Base-by-base conservation (phyloP, 2,797 vertebrate species). In the Danio tinwini region DNA sequence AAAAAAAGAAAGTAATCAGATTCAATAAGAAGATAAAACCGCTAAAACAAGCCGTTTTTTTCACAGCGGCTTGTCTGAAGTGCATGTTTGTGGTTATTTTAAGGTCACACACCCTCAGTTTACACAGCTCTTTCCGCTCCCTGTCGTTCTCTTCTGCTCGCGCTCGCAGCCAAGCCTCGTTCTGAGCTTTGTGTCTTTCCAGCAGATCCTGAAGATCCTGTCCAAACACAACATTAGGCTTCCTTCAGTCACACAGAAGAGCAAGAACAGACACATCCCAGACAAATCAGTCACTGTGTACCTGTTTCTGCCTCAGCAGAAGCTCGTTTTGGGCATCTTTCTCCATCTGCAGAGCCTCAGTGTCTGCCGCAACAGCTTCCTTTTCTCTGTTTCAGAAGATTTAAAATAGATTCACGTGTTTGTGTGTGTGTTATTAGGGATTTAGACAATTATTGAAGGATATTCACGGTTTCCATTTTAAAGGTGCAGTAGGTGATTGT, bases 131-230 rank as follows among this genome's bases (percentile, higher is more conserved):
- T 67, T 82, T 92, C 86, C 88, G 93, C 89, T 95, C 89, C 74
- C 87, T 87, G 87, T 92, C 88, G 6, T 95, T 96, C 76, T 94
- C 91, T 19, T 94, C 91, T 0, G 87, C 91, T 44, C 88, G 90
- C 3, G 88, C 90, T 76, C 88, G 89, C 3, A 95, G 88, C 92
- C 91, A 94, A 1, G 87, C 87, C 85, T 94, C 89, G 2, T 94
- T 95, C 88, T 93, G 89, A 17, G 4, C 6, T 71, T 87, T 89
- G 87, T 92, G 86, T 68, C 89, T 92, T 85, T 92, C 90, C 70
- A 94, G 61, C 91, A 95, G 93, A 72, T 91, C 90, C 76, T 92
- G 89, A 19, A 93, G 72, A 78, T 94, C 89, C 91, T 94, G 89
- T 44, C 68, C 7, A 84, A 86, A 53, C 71, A 73, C 53, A 86